Conservation (phyloP, 2,797 vertebrate species). For the Pangasius macronema region DNA sequence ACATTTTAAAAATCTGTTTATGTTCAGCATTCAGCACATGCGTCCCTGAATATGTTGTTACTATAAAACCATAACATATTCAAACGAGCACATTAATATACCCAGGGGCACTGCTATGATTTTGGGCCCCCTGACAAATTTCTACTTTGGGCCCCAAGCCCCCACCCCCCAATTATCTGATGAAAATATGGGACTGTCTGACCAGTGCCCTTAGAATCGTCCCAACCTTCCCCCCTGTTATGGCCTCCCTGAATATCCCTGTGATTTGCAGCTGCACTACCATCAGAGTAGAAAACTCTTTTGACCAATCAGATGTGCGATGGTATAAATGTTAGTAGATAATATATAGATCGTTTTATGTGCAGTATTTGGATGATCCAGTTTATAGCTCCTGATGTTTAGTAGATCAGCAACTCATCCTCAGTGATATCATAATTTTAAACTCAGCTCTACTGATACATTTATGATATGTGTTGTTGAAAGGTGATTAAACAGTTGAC, state of each 20-base stretch:
- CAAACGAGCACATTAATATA: neutral
- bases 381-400: neutral
- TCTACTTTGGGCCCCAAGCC: no score
- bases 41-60: neutral
- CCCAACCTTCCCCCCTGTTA: no score
- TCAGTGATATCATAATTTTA: neutral
- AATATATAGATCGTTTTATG: neutral
- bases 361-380: neutral
- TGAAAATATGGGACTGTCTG: no score
- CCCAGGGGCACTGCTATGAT: no score
- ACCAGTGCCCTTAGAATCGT: no score
- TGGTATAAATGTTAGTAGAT: neutral
- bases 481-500: neutral
- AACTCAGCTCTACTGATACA: neutral
- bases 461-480: neutral
- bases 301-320: neutral
- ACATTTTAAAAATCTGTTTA: neutral
- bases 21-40: neutral
- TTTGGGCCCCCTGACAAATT: no score
- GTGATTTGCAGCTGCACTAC: neutral
- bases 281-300: neutral
- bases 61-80: neutral
- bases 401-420: neutral
- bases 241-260: no score
- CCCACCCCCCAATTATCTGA: no score